These are phyloP conservation scores for Eilema depressum DNA, from an alignment of 2,888 invertebrate species.

Conservation along the genomic window DNA sequence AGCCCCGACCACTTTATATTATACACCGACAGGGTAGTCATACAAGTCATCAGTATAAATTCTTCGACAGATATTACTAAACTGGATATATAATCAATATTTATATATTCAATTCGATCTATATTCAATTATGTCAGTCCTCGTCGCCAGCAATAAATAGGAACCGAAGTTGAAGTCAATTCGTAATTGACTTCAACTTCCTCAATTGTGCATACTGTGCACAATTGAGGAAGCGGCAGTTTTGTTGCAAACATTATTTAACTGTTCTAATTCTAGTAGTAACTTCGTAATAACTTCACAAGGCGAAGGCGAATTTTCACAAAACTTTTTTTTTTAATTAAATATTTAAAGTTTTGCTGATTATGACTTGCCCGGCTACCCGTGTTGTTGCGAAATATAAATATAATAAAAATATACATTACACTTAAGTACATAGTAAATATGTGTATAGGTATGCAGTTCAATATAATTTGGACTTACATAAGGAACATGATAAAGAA, in stretches of 20 bases:
- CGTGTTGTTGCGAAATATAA: conserved; percentile 10
- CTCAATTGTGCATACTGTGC: no score
- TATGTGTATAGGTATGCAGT: background rate
- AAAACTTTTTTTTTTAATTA: background rate
- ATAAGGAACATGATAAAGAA: background rate
- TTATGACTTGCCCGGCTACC: background rate
- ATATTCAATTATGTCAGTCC: background rate
- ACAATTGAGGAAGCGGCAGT: no score
- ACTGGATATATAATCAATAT: no score
- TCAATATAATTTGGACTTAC: background rate
- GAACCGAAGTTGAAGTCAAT: no score
- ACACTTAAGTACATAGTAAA: conserved; percentile 1
- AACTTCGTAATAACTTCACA: no score
- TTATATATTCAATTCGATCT: background rate
- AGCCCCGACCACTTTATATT: background rate
- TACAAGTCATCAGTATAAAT: no score
- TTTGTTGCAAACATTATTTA: no score
- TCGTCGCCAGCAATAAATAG: background rate
- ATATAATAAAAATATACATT: background rate
- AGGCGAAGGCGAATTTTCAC: background rate
- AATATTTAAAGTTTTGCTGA: background rate
- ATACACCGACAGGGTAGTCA: background rate
- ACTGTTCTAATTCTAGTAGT: no score
- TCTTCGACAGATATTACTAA: no score
- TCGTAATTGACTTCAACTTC: background rate